Evolutionary conservation across 2,113 vertebrate genomes (phyloP), one percentile per base, ranked within the genome.

Genomic region (Mirounga angustirostris): DNA sequence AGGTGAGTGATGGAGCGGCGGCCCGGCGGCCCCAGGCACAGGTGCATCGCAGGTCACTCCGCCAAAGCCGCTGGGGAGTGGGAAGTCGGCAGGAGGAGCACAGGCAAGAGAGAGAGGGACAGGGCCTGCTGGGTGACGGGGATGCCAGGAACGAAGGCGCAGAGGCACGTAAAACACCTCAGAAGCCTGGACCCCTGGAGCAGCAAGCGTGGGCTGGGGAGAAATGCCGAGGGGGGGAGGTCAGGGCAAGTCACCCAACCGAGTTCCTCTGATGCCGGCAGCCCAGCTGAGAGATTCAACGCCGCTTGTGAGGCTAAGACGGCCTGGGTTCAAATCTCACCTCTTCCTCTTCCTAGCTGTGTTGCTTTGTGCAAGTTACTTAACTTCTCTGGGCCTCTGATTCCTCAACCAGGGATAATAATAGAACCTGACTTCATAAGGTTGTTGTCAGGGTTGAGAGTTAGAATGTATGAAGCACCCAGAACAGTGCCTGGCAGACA

Each of bases 191-290:
- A 7, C 6, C 33, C 4, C 43, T 3, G 5, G 33, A 78, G 15
- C 61, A 19, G 26, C 80, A 15, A 36, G 67, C 2, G 0, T 0
- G 30, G 21, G 24, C 1, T 36, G 22, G 30, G 26, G 30, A 82
- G 33, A 19, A 76, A 28, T 8, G 52, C 24, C 13, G 2, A 50
- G 46, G 59, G 59, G 43, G 71, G 69, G n/a, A 58, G 26, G 8
- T 7, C 16, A 50, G 4, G 18, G 11, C 0, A 8, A 28, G 81
- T 36, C 74, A 59, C n/a, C 18, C 0, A 4, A 10, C 13, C 0
- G 0, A 56, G 76, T 19, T 43, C 71, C 12, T 46, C 4, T 0
- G 4, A 28, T 10, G 12, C 33, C 10, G 9, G 46, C 26, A 43
- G 82, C 16, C 40, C 19, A 28, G 26, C 46, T 5, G 21, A 65